phyloP scores from a whole-genome alignment of 2,888 invertebrate genomes.

The Hypselothyrea guttata region DNA sequence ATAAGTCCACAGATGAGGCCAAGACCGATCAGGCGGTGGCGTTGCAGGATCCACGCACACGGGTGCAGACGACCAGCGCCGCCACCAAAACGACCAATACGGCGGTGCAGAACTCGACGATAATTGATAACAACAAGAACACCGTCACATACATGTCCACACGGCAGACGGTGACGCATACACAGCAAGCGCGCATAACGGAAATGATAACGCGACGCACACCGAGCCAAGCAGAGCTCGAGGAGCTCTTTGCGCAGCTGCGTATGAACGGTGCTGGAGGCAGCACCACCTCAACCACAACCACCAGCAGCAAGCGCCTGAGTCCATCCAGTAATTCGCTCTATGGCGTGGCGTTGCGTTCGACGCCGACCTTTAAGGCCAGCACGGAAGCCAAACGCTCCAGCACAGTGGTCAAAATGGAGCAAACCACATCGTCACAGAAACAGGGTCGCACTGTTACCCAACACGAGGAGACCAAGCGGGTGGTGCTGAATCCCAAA shows the following conservation, averaged over 20 bases:
- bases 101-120: slow-evolving; percentile 73
- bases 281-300: slow-evolving; percentile 17
- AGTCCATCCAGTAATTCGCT: slow-evolving; percentile 37
- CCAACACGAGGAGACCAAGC: slow-evolving; percentile 64
- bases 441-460: slow-evolving; percentile 72
- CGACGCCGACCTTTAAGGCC: slow-evolving; percentile 53
- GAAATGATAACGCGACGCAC: slow-evolving; percentile 73
- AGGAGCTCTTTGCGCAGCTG: slow-evolving; percentile 61
- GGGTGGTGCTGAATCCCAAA: slow-evolving; percentile 40
- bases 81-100: slow-evolving; percentile 75
- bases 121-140: slow-evolving; percentile 68
- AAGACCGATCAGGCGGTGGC: slow-evolving; percentile 46
- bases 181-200: slow-evolving; percentile 68
- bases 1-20: slow-evolving; percentile 30
- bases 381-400: slow-evolving; percentile 44
- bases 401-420: slow-evolving; percentile 62
- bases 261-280: slow-evolving; percentile 42
- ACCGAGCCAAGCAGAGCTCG: slow-evolving; percentile 70
- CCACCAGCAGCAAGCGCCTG: slow-evolving; percentile 22
- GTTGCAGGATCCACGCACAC: slow-evolving; percentile 74
- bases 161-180: slow-evolving; percentile 78
- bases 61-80: slow-evolving; percentile 72
- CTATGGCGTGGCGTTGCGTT: slow-evolving; percentile 48
- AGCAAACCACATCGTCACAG: slow-evolving; percentile 70
- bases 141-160: slow-evolving; percentile 70